Conservation (phyloP, 2,888 invertebrate species). For the Teleiodes luculella region DNA sequence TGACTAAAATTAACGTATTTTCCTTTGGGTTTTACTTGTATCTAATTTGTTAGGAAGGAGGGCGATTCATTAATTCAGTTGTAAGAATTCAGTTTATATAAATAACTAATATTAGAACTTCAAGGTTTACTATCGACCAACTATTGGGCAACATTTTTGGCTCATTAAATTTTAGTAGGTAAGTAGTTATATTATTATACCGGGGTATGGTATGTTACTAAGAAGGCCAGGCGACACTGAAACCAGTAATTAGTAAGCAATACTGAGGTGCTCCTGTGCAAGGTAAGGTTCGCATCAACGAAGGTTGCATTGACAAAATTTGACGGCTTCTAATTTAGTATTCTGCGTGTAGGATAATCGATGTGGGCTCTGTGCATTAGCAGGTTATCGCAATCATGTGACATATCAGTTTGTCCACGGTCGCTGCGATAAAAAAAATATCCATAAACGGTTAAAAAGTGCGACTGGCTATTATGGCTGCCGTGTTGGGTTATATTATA, state of each 20-base stretch:
- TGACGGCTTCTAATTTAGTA: constrained; percentile 42
- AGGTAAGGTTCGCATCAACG: constrained; percentile 34
- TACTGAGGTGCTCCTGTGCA: constrained; percentile 24
- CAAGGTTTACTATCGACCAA: constrained; percentile 25
- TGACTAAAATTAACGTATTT: no score
- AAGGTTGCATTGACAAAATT: constrained; percentile 44
- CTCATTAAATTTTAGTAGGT: constrained; percentile 15
- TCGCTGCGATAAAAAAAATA: no score
- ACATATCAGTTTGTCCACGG: constrained; percentile 14
- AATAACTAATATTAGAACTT: constrained; percentile 38
- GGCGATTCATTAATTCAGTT: not conserved
- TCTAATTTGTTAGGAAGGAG: no score
- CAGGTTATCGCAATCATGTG: constrained; percentile 18
- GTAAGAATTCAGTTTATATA: not conserved
- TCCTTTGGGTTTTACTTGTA: no score
- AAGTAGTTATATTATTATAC: not conserved
- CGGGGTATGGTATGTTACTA: not conserved
- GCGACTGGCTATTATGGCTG: no score
- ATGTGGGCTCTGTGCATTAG: constrained; percentile 15
- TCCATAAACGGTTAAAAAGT: no score
- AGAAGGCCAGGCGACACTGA: constrained; percentile 27
- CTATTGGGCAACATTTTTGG: constrained; percentile 19
- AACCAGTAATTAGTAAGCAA: constrained; percentile 44
- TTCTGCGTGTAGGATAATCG: constrained; percentile 34
- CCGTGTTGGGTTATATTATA: no score